Conservation (phyloP, 2,888 invertebrate genomes). For the Tineola bisselliella region DNA sequence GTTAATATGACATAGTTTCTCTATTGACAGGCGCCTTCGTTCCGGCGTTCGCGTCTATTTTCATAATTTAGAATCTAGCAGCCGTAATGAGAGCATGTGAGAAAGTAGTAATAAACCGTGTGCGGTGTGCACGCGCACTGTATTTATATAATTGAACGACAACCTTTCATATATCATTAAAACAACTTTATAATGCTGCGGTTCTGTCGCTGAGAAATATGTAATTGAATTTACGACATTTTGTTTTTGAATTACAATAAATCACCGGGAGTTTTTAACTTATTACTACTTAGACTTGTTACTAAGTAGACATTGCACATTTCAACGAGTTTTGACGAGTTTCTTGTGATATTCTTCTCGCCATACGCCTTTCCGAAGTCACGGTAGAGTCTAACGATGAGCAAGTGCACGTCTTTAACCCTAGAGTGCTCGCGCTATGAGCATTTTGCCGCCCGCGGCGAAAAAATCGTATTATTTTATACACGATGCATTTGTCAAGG, state of each 20-base stretch:
- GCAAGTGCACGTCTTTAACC: too few relatives aligned
- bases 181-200: not conserved
- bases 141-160: conserved; percentile 4
- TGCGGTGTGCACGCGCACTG: not conserved
- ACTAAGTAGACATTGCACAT: too few relatives aligned
- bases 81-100: conserved; percentile 20
- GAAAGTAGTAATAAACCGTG: conserved; percentile 17
- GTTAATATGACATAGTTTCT: not conserved
- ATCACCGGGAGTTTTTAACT: not conserved
- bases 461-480: too few relatives aligned
- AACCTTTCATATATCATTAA: conserved; percentile 9
- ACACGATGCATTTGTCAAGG: too few relatives aligned
- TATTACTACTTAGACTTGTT: too few relatives aligned
- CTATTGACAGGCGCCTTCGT: conserved; percentile 17
- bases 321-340: too few relatives aligned
- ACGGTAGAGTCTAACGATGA: too few relatives aligned
- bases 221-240: conserved; percentile 1
- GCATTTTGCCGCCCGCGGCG: too few relatives aligned
- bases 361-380: too few relatives aligned
- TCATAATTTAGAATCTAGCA: conserved; percentile 22
- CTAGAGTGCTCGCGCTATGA: too few relatives aligned
- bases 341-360: too few relatives aligned
- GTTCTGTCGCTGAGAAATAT: not conserved
- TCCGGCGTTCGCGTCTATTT: conserved; percentile 25
- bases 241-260: not conserved